phyloP scores from a whole-genome alignment of 2,888 invertebrate genomes.

The Pristionchus entomophagus region DNA sequence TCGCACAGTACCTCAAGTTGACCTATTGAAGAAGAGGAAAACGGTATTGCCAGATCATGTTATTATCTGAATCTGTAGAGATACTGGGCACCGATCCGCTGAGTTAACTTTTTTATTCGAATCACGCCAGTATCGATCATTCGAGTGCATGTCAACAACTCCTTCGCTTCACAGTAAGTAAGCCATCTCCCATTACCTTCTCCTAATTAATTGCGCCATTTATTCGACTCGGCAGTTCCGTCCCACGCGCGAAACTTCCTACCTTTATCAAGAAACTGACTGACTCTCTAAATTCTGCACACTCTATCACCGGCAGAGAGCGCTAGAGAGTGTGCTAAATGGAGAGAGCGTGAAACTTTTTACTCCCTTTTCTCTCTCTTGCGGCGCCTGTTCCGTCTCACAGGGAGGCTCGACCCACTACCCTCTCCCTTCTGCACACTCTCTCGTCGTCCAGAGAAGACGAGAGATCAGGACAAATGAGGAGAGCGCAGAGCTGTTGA shows the following conservation, averaged over 20 bases:
- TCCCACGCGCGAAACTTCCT: not conserved
- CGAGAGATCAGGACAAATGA: not conserved
- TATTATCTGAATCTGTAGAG: too few relatives aligned
- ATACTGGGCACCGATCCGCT: not conserved
- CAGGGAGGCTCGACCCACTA: not conserved
- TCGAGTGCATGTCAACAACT: not conserved
- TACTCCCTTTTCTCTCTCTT: not conserved
- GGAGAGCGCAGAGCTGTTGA: not conserved
- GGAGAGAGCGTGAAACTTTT: not conserved
- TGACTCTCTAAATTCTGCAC: not conserved
- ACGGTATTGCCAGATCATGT: not conserved
- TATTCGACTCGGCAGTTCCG: not conserved
- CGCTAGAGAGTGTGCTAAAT: not conserved
- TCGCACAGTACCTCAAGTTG: not conserved
- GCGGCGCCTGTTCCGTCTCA: not conserved
- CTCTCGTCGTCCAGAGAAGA: not conserved
- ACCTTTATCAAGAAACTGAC: too few relatives aligned
- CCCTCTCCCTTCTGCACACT: not conserved
- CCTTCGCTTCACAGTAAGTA: not conserved
- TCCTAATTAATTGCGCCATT: constrained; percentile 6
- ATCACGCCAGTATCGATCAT: not conserved
- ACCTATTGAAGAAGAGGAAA: not conserved
- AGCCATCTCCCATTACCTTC: not conserved
- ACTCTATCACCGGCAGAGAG: not conserved
- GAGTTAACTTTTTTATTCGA: not conserved